Conservation (phyloP, 2,113 vertebrate genomes). For the Oryzias curvinotus region DNA sequence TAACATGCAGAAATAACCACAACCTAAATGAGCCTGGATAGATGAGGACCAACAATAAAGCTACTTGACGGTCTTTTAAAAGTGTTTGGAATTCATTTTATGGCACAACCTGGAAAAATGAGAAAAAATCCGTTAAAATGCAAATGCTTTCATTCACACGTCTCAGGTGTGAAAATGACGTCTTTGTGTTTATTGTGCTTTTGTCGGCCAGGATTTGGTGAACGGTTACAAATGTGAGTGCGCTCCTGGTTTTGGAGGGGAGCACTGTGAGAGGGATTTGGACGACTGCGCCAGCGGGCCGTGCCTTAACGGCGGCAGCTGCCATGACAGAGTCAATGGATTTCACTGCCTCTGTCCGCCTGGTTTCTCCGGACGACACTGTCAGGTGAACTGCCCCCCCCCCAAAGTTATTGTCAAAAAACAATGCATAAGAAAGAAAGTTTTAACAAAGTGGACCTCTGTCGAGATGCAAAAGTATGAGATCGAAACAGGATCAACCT, state of each 20-base stretch:
- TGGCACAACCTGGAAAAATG: not conserved
- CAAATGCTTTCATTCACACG: not conserved
- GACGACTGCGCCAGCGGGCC: constrained; percentile 89
- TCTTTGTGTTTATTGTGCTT: not conserved
- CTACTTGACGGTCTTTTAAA: no score
- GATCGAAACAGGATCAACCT: no score
- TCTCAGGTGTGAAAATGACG: not conserved
- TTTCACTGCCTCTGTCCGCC: constrained; percentile 90
- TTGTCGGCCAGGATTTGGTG: constrained; percentile 83
- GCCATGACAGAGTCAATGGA: constrained; percentile 86
- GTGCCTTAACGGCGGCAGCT: constrained; percentile 88
- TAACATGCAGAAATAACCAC: no score
- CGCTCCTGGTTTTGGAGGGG: constrained; percentile 83
- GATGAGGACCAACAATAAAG: no score
- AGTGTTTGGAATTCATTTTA: no score
- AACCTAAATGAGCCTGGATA: no score
- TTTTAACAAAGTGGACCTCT: no score
- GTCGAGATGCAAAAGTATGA: no score
- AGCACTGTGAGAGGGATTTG: constrained; percentile 87
- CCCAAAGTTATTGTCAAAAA: no score
- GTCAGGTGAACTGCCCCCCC: constrained; percentile 81
- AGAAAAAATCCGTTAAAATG: not conserved
- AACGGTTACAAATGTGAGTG: constrained; percentile 87
- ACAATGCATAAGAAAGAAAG: not conserved
- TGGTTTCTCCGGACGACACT: constrained; percentile 90